Evolutionary conservation across 2,113 vertebrate genomes (phyloP).

Genomic region (Oncorhynchus nerka): DNA sequence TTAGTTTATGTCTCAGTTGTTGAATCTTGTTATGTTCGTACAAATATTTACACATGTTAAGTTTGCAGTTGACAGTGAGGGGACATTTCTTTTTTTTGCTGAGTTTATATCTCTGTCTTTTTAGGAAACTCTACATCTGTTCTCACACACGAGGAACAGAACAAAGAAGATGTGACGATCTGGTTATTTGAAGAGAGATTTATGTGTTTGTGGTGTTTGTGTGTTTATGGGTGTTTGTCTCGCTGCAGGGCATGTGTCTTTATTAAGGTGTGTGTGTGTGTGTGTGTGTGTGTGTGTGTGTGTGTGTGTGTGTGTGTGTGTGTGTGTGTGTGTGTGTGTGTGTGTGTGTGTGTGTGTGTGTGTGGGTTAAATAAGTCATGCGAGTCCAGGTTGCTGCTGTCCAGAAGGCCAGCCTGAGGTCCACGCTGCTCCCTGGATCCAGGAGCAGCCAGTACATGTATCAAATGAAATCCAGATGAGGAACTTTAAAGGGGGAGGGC

Average conservation of each 20-base stretch:
- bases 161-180: slow-evolving; percentile 40
- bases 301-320: neutral
- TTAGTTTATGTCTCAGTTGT: no score
- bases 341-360: neutral
- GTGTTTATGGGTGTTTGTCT: neutral
- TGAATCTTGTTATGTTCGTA: no score
- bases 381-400: slow-evolving; percentile 36
- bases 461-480: slow-evolving; percentile 77
- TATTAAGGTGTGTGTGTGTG: slow-evolving; percentile 1
- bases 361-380: slow-evolving; percentile 31
- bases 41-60: no score
- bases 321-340: neutral
- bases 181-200: slow-evolving; percentile 32
- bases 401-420: slow-evolving; percentile 23
- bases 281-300: neutral
- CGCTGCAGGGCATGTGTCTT: neutral
- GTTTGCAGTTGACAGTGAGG: no score
- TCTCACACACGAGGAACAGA: slow-evolving; percentile 15
- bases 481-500: slow-evolving; percentile 62
- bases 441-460: slow-evolving; percentile 67
- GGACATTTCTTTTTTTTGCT: no score
- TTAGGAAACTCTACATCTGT: no score
- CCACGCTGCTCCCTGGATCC: slow-evolving; percentile 42
- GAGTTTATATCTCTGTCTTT: no score
- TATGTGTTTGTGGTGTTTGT: slow-evolving; percentile 18